Percentiles rank a stretch among this genome's conserved stretches.
Conservation (phyloP, 2,797 vertebrate species). For the Coregonus sp. region DNA sequence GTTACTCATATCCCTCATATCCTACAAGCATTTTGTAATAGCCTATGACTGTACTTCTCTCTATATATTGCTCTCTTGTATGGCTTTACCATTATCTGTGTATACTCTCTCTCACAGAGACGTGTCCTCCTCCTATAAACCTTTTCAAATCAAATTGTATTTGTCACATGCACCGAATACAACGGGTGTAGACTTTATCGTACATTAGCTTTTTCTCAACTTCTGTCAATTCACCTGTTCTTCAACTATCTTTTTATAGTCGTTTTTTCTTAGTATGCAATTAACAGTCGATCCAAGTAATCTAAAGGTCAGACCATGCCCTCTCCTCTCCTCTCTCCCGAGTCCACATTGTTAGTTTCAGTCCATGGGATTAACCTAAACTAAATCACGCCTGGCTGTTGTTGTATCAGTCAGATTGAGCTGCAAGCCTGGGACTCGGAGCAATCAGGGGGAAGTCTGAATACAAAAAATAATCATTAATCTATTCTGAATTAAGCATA, state of each 20-base stretch:
- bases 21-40: neutral
- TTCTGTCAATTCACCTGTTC: neutral
- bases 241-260: neutral
- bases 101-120: neutral
- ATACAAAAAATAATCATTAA: slow-evolving; percentile 23
- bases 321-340: slow-evolving; percentile 35
- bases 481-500: slow-evolving; percentile 21
- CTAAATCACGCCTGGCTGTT: slow-evolving; percentile 29
- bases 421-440: slow-evolving; percentile 6
- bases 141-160: too few species aligned
- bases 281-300: slow-evolving; percentile 63
- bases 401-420: slow-evolving; percentile 17
- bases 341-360: slow-evolving; percentile 64
- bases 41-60: neutral
- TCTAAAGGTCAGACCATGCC: slow-evolving; percentile 51
- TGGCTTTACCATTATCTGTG: neutral
- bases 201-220: neutral
- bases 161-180: too few species aligned
- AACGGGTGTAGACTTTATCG: too few species aligned
- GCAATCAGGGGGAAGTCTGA: slow-evolving; percentile 21
- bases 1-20: neutral
- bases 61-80: neutral
- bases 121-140: neutral
- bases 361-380: slow-evolving; percentile 66
- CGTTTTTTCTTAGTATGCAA: neutral